A percentile compares a stretch with the other conserved stretches of the same genome.
Conservation (phyloP, 1,140 invertebrate genomes). For the Drosophila miranda region DNA sequence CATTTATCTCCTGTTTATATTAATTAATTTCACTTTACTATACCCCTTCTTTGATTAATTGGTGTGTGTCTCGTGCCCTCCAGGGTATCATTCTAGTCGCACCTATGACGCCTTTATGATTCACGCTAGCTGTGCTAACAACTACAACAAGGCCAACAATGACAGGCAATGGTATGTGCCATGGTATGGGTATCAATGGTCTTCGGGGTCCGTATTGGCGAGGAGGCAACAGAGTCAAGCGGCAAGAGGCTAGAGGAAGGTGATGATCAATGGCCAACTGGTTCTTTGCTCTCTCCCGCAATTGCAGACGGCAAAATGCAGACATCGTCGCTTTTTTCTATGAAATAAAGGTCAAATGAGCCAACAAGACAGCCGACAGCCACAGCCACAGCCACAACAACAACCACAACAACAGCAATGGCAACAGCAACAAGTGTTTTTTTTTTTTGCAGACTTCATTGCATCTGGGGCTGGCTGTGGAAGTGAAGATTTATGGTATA, state of each 20-base stretch:
- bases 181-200: constrained; percentile 33
- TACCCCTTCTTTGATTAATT: too few relatives aligned
- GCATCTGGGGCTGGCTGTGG: constrained; percentile 20
- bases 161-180: constrained; percentile 40
- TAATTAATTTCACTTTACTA: too few relatives aligned
- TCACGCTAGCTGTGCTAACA: constrained; percentile 18
- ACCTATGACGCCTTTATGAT: neutral
- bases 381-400: constrained; percentile 27
- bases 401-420: constrained; percentile 5
- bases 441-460: constrained; percentile 10
- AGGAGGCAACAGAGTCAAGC: neutral
- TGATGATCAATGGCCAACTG: constrained; percentile 69
- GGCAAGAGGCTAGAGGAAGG: constrained; percentile 2
- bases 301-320: constrained; percentile 64
- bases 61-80: neutral
- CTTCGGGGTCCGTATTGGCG: constrained; percentile 20
- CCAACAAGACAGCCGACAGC: constrained; percentile 43
- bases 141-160: constrained; percentile 63
- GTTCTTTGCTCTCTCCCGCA: constrained; percentile 69
- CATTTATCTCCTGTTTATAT: too few relatives aligned
- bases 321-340: constrained; percentile 61
- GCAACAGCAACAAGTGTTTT: constrained; percentile 67
- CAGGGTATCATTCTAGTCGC: constrained; percentile 24
- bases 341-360: constrained; percentile 70
- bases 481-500: constrained; percentile 65